Evolutionary conservation across 2,888 invertebrate species (phyloP), one percentile per base, ranked within the genome.

Genomic region (Acrocyrtus sp.): DNA sequence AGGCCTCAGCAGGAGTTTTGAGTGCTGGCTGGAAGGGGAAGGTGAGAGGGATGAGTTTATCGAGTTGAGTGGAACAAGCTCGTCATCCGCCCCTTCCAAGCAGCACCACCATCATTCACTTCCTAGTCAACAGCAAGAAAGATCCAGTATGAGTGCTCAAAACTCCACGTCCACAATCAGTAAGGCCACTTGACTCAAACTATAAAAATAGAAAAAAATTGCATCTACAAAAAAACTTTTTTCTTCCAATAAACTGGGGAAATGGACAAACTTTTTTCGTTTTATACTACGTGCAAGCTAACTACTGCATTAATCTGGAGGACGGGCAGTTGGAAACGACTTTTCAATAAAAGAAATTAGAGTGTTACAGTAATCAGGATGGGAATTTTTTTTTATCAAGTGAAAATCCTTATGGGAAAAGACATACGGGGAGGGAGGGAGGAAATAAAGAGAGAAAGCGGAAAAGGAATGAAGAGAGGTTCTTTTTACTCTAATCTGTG

Each of bases 1-100:
- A 17, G 75, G 74, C 21, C 60, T 78, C n/a, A 69, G 58, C 41
- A 48, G 72, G 17, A 58, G 61, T 10, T 60, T 75, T 26, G 77
- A 78, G 53, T 72, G 61, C 17, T 72, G 75, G 72, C 39, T 78
- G 45, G 57, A 54, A 6, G 51, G 65, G 8, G 62, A 60, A 21
- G 48, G 51, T n/a, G 65, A 34, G 10, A 56, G 54, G 0, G 57
- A 53, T 29, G 51, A 72, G 2, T 70, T 67, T 47, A 53, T 75
- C 1, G 77, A 78, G 15, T 68, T 77, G 19, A 53, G 62, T 29
- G 56, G 60, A 1, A 47, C 61, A 6, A 54, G 61, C 4, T 26
- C 62, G 19, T 29, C 56, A 10, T 19, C 53, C n/a, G 15, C 53
- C 27, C 12, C 56, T 8, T 56, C 43, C 19, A 57, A 57, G 21